Base-by-base conservation (phyloP, 2,888 invertebrate genomes). In the Drosophila testacea region DNA sequence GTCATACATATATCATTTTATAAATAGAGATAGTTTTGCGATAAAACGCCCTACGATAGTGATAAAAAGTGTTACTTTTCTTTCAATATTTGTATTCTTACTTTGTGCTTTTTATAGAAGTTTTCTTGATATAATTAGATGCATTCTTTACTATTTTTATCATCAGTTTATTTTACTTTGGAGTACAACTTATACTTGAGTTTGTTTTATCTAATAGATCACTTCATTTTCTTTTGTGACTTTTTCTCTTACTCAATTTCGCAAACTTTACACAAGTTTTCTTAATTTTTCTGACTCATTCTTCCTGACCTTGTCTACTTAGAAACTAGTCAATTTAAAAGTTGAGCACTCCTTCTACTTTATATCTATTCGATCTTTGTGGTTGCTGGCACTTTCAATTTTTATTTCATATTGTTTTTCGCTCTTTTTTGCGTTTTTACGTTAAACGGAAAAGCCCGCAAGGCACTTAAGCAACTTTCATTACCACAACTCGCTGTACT, bases 1-100 rank as follows among this genome's bases (percentile, higher is more conserved):
- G 74, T 68, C 68, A 73, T 32, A 34, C 68, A 73, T 32, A 34
- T 41, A 57, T 61, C 42, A 42, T 36, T 64, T 22, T 51, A 62
- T 51, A 39, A 65, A 62, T 72, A 65, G 48, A n/a, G n/a, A 50
- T 38, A 46, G 46, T 38, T 36, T 39, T 30, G 6, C 34, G 38
- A 70, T 59, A 59, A 62, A 70, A 50, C n/a, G 9, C 16, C 30
- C 54, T 62, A 11, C 56, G 61, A 6, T 6, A 34, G 13, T 57
- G 54, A 63, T 55, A 62, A 57, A 47, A 50, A 11, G 22, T 30
- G 16, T 36, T 42, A 0, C 7, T 6, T 32, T 6, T 6, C 32
- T 7, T 32, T 36, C 7, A 34, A 44, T 27, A 47, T 9, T 11
- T n/a, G 1, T 30, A 5, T 5, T 9, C 32, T 32, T 32, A 32